Evolutionary conservation across 2,888 invertebrate species (phyloP), one percentile per base, ranked within the genome.

Genomic region (Epistrophe grossulariae): DNA sequence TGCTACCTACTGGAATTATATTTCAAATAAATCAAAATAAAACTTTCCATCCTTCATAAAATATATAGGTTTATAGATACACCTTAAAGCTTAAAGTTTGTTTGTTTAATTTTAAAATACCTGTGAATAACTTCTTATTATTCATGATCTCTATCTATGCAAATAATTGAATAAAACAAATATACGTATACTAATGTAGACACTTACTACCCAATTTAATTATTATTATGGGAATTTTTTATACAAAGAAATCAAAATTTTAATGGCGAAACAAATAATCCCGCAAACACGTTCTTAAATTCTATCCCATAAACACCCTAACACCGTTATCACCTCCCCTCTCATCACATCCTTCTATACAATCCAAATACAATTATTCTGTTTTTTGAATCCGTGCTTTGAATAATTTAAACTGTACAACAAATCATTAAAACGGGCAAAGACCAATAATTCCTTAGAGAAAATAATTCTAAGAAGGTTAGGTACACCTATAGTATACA

Each of bases 371-470:
- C 40, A 62, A 62, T 43, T 62, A 62, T 43, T 62, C 24, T n/a
- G 45, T 1, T 2, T n/a, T 31, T 55, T 31, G 31, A 73, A 78
- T 55, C 50, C 82, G 82, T 83, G 82, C 73, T 55, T 73, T 57
- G 82, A 83, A 83, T 83, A 83, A 73, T 78, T 78, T 28, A 43
- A 73, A 45, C 28, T 78, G 68, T n/a, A 52, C 73, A 66, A 73
- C 78, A 78, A 78, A 78, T 83, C 73, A 78, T 83, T 68, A 60
- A 78, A 78, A 72, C 64, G 82, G 82, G 82, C 78, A 78, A 45
- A 68, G 38, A 50, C 60, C 15, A 40, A 52, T 70, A 52, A 52
- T 70, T 62, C 62, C 43, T 62, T 8, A 5, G 24, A 43, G 43
- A 24, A 24, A 24, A 40, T 15, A 19, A 19, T 13, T 31, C 7